These are phyloP conservation scores for Polydrusus cervinus DNA, from an alignment of 2,888 invertebrate genomes.

Conservation along the genomic window DNA sequence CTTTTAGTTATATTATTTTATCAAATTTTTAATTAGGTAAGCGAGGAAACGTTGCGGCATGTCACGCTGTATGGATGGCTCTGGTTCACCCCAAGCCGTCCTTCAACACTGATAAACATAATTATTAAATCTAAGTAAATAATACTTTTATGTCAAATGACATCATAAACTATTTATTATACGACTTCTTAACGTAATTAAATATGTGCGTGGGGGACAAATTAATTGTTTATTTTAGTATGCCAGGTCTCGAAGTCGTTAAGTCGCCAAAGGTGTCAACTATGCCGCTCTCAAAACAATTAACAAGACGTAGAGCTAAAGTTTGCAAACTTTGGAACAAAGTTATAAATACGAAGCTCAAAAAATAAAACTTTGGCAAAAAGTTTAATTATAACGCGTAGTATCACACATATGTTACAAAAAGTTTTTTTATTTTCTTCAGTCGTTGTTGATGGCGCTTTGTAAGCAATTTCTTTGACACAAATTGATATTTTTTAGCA, in stretches of 20 bases:
- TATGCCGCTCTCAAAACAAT: conserved; percentile 15
- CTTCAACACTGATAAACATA: no score
- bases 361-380: conserved; percentile 18
- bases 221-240: conserved; percentile 7
- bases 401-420: conserved; percentile 3
- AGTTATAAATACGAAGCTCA: conserved; percentile 20
- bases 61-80: no score
- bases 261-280: conserved; percentile 24
- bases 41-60: no score
- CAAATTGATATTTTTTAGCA: not conserved
- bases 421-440: not conserved
- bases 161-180: not conserved
- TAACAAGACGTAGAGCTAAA: conserved; percentile 25
- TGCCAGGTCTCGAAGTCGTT: conserved; percentile 1
- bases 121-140: no score
- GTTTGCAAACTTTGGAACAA: conserved; percentile 23
- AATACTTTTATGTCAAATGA: no score
- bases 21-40: no score
- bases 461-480: not conserved
- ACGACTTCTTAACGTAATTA: not conserved
- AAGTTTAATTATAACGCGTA: conserved; percentile 12
- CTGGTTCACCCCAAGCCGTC: no score
- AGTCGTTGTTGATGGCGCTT: not conserved
- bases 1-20: no score
- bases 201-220: not conserved